Evolutionary conservation across 2,888 invertebrate species (phyloP), one percentile per base, ranked within the genome.

Genomic region (Hyalella azteca): DNA sequence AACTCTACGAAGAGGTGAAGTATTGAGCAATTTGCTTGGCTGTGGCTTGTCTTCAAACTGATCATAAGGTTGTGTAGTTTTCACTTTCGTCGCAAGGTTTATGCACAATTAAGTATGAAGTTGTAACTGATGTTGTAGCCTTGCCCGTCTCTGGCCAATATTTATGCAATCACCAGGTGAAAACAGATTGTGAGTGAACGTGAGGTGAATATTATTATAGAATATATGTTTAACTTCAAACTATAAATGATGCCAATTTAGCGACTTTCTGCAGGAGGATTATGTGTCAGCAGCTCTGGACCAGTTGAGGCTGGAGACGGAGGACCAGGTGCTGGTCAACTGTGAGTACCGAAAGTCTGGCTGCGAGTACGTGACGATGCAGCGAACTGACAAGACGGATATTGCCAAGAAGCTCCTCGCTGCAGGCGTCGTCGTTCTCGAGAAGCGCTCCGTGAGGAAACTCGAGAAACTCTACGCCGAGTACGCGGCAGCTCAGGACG

Each of bases 401-500:
- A 86, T 86, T 85, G 86, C 45, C 81, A 85, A 75, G 85, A 85
- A 78, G 15, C 81, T 83, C 85, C 91, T 99, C 84, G 19, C 75
- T 0, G 3, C 75, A 11, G 75, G 75, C 2, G 75, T 75, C 11
- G 26, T 75, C 15, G n/a, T 75, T 5, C 26, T 75, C 29, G 75
- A 75, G 2, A 75, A 73, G 3, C 73, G 40, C 39, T 13, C 26
- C 29, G 97, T 97, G 87, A 92, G 92, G 85, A 92, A 95, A 86
- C 91, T 97, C 85, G 91, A 92, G 83, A 91, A 92, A 87, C 88
- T 97, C 88, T 92, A n/a, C n/a, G 90, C 91, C 59, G 94, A 95
- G 86, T 98, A 97, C 89, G 91, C 91, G 87, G 92, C 91, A 80
- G 95, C 96, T 66, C 95, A 97, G 88, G 93, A 94, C 85, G 91